Base-by-base conservation (phyloP, 2,797 vertebrate genomes). In the Carcharodon carcharias region DNA sequence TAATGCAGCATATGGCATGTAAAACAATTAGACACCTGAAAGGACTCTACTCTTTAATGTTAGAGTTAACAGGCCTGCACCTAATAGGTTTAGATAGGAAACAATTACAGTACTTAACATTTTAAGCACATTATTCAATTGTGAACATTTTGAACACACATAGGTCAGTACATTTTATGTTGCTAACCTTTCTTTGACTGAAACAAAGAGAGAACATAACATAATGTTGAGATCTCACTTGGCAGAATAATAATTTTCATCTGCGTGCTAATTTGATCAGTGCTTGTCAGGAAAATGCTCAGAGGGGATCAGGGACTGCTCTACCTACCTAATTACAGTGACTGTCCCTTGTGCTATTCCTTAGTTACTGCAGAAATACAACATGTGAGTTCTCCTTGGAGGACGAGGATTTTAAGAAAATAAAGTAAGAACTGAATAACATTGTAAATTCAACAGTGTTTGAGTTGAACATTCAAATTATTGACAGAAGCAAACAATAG, bases 11-110 rank as follows among this genome's bases (percentile, higher is more conserved):
- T 94, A 94, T 67, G n/a, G 61, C 11, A 35, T 40, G n/a, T 35
- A 94, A 94, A 94, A 67, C 91, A 67, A 94, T 94, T 67, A 94
- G 61, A 65, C 91, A 94, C 21, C 91, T 93, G 63, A 65, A 94
- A 65, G 58, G 21, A 67, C 63, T 40, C 45, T 94, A 65, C 3
- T 40, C 61, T 67, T 40, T 65, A 94, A 94, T 65, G 63, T n/a
- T 94, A 67, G 91, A 94, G 21, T 40, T 94, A 40, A 94, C 88
- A 61, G 88, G 56, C 35, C 54, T 61, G 35, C 7, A 94, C 61
- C 91, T 94, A 65, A 94, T 94, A 67, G 91, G 61, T 45, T 67
- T 94, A 45, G 35, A 94, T 94, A 40, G 61, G 58, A 94, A 94
- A 94, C 91, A 94, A 65, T 94, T 65, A 65, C 45, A 67, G 61